phyloP scores from a whole-genome alignment of 2,888 invertebrate species.

The Eupeodes latifasciatus region DNA sequence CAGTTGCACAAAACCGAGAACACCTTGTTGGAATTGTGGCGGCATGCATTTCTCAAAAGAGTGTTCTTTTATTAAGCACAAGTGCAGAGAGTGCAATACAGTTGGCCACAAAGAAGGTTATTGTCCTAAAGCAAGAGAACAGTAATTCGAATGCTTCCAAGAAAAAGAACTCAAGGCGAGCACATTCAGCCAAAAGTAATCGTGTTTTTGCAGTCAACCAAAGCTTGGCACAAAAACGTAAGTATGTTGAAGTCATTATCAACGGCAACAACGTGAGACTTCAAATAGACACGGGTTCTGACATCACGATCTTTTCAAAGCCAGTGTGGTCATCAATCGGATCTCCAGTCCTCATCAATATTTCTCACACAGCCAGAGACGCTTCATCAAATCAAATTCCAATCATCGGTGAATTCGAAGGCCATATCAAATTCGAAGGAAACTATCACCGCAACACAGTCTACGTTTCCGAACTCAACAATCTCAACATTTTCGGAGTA shows the following conservation, averaged over 20 bases:
- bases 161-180: conserved; percentile 22
- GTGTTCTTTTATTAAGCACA: no score
- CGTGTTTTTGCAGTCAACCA: conserved; percentile 24
- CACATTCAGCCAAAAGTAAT: conserved; percentile 4
- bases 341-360: conserved; percentile 2
- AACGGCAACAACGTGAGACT: conserved; percentile 35
- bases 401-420: conserved; percentile 14
- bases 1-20: conserved; percentile 27
- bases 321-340: conserved; percentile 54
- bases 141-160: conserved; percentile 7
- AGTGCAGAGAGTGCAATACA: neutral
- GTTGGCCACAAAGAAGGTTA: no score
- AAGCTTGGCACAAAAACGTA: conserved; percentile 23
- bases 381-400: conserved; percentile 16
- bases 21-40: conserved; percentile 68
- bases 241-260: conserved; percentile 4
- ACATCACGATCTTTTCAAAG: conserved; percentile 53
- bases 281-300: conserved; percentile 52
- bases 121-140: conserved; percentile 29
- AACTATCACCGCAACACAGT: neutral
- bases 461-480: conserved; percentile 12
- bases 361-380: conserved; percentile 9
- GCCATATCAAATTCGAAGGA: neutral
- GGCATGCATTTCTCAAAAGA: conserved; percentile 20
- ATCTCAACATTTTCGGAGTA: neutral